Evolutionary conservation across 2,797 vertebrate species (phyloP), one percentile per base, ranked within the genome.

Genomic region (Sparidentex hasta): DNA sequence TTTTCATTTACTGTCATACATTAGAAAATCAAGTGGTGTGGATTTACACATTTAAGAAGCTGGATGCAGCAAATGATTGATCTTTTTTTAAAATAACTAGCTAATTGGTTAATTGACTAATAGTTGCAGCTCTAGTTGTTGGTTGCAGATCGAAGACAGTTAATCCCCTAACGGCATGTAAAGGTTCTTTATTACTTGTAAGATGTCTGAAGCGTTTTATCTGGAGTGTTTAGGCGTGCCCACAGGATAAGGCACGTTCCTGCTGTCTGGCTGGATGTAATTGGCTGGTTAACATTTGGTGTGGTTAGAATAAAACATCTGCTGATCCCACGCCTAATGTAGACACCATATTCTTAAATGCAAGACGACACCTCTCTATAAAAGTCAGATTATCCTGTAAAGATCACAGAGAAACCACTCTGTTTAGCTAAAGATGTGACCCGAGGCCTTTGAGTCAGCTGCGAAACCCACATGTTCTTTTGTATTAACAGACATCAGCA

Each of bases 321-420:
- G 55, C 54, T 63, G 51, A 71, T 64, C 57, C 5, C 41, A 50
- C 29, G 38, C 13, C n/a, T n/a, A 8, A 41, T 46, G 7, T n/a
- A 58, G 43, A 4, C 14, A 18, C 17, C 41, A 14, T 5, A 5
- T 56, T 52, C 61, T 41, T 62, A 27, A 70, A 78, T 71, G 27
- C 33, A 61, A 66, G 51, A 33, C 41, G 41, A 38, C 20, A 16
- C 1, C 8, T 18, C 14, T 68, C 16, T 38, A 3, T 65, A 64
- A 63, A 71, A 71, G 56, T 58, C 68, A 71, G 62, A 81, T 80
- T 33, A 47, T 18, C 63, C 71, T 62, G 25, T 75, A 65, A 65
- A 70, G 38, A 74, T 52, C 6, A n/a, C 25, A 38, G 52, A n/a
- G 69, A 63, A 85, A 71, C n/a, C 6, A 7, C 64, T 62, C 9